phyloP scores from a whole-genome alignment of 2,888 invertebrate species.

The Folsomia manolachei region DNA sequence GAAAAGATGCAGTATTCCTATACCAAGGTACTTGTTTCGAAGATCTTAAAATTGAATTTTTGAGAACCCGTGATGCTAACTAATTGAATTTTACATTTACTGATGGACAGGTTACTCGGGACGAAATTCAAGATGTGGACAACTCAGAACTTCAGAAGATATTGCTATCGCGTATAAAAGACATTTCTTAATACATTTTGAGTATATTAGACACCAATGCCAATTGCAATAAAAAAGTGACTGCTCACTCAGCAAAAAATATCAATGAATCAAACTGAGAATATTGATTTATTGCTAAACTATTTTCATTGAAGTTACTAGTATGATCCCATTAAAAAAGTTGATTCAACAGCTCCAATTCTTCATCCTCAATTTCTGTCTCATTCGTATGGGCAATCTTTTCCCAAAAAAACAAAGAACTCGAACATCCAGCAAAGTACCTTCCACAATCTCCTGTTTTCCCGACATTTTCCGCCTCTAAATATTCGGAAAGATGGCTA shows the following conservation, averaged over 20 bases:
- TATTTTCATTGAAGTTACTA: not conserved
- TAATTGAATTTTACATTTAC: too few relatives aligned
- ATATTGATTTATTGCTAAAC: not conserved
- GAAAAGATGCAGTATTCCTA: not conserved
- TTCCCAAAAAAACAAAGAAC: conserved; percentile 30
- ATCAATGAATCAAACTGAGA: too few relatives aligned
- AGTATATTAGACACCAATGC: too few relatives aligned
- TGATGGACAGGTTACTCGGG: not conserved
- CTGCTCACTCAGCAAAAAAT: too few relatives aligned
- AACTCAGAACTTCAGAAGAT: not conserved
- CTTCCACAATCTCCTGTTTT: conserved; percentile 27
- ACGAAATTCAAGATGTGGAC: not conserved
- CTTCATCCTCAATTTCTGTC: not conserved
- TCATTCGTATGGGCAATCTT: not conserved
- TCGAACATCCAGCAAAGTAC: conserved; percentile 18
- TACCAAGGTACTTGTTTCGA: not conserved
- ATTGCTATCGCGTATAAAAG: too few relatives aligned
- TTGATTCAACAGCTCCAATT: not conserved
- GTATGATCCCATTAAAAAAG: not conserved
- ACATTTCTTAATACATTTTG: too few relatives aligned
- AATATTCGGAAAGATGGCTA: conserved; percentile 29
- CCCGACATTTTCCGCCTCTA: conserved; percentile 28
- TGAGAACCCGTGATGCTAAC: too few relatives aligned
- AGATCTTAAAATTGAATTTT: too few relatives aligned
- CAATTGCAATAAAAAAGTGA: too few relatives aligned